These are phyloP conservation scores for Phocoena phocoena DNA, from an alignment of 2,113 vertebrate species.

Conservation along the genomic window DNA sequence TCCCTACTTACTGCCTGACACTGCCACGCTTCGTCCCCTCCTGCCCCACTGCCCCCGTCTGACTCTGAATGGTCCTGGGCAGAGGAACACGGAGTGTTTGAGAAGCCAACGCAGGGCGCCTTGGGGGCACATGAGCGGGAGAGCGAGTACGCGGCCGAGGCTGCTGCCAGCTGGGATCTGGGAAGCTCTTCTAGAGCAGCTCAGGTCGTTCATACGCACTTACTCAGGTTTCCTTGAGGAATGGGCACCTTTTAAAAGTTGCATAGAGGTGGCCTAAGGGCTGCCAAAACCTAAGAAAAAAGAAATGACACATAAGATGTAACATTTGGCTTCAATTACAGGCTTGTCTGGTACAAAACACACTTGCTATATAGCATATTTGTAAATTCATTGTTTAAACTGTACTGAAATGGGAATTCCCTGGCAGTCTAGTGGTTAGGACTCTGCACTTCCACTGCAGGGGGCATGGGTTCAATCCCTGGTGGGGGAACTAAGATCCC, in stretches of 20 bases:
- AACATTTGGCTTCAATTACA: background rate
- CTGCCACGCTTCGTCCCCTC: too few species aligned
- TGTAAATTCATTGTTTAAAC: background rate
- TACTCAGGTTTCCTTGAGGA: background rate
- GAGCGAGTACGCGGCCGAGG: rapidly evolving
- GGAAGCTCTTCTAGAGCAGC: background rate
- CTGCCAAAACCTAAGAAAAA: background rate
- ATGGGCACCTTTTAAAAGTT: background rate
- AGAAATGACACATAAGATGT: background rate
- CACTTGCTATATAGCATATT: background rate
- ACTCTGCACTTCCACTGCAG: background rate
- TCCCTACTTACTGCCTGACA: background rate
- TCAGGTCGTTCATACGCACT: background rate
- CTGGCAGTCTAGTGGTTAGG: background rate
- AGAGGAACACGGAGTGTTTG: background rate
- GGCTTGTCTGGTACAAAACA: background rate
- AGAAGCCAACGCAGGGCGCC: background rate
- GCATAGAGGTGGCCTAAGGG: background rate
- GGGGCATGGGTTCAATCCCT: background rate
- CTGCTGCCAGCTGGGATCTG: background rate
- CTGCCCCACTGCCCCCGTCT: background rate
- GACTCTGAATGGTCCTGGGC: background rate
- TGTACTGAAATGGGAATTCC: background rate
- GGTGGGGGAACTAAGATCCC: background rate
- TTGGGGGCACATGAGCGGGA: rapidly evolving